Evolutionary conservation across 2,888 invertebrate genomes (phyloP).

Genomic region (Tortricodes alternella): DNA sequence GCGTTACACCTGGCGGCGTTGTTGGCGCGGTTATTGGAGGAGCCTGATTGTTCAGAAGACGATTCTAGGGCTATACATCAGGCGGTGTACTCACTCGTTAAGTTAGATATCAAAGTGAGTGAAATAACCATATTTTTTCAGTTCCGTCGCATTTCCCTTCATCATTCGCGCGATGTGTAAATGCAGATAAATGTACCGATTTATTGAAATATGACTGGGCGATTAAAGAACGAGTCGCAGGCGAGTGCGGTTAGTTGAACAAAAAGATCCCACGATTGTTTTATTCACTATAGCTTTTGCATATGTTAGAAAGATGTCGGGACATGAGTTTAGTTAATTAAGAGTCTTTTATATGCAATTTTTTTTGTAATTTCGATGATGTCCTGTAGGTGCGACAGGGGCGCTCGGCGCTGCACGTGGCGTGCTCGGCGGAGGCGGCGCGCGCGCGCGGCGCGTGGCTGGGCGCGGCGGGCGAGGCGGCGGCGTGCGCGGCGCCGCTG

Average conservation of each 20-base stretch:
- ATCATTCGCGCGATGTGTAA: too few relatives aligned
- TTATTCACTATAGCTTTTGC: too few relatives aligned
- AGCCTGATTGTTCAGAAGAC: constrained; percentile 76
- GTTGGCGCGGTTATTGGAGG: constrained; percentile 85
- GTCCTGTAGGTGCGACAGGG: constrained; percentile 83
- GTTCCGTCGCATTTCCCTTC: too few relatives aligned
- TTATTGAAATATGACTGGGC: too few relatives aligned
- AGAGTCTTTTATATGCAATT: too few relatives aligned
- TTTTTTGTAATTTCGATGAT: neutral
- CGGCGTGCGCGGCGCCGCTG: constrained; percentile 38
- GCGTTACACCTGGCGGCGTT: constrained; percentile 92
- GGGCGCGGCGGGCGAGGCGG: constrained; percentile 38
- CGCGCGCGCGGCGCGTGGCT: constrained; percentile 67
- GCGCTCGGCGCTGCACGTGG: constrained; percentile 90
- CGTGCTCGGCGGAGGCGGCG: constrained; percentile 90
- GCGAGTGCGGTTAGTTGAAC: too few relatives aligned
- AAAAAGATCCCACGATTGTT: too few relatives aligned
- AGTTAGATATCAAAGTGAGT: constrained; percentile 85
- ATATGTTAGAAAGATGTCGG: too few relatives aligned
- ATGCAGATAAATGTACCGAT: too few relatives aligned
- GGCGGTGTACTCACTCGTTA: constrained; percentile 90
- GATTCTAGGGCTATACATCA: constrained; percentile 85
- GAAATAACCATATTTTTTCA: too few relatives aligned
- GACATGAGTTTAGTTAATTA: too few relatives aligned
- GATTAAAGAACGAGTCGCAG: too few relatives aligned